Base-by-base conservation (phyloP, 2,888 invertebrate species). In the Caenorhabditis sinica region DNA sequence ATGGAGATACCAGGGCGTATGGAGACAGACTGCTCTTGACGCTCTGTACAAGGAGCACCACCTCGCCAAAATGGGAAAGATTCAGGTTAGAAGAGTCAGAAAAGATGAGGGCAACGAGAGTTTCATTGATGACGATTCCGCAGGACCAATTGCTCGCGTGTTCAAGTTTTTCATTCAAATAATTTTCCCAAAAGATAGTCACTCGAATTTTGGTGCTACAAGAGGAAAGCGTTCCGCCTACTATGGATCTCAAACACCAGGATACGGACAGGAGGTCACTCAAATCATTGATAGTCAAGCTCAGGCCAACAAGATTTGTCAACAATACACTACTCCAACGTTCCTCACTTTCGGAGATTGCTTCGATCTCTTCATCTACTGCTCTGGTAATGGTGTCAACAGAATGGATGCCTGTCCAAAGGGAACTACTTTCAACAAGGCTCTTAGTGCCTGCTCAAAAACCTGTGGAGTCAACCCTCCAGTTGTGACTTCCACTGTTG, bases 331-430 rank as follows among this genome's bases (percentile, higher is more conserved):
- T 23, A 56, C 49, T 28, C 80, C 83, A 43, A 69, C 77, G 1
- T 66, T 85, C 53, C 69, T 87, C 36, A 83, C 82, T 9, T 76
- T 87, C 17, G 89, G 89, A 51, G 53, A 82, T 17, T 89, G 89
- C 60, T 80, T 80, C 66, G 76, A 80, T 63, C 82, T 87, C 61
- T 89, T 89, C 72, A 74, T 87, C 51, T 86, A 85, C 63, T 89
- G 89, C n/a, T n/a, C n/a, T n/a, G n/a, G n/a, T n/a, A n/a, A n/a
- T n/a, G n/a, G n/a, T n/a, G n/a, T n/a, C n/a, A 84, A 85, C 61
- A 25, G 86, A 53, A 84, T 88, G 61, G 87, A 86, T 0, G 87
- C 86, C 25, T 88, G 87, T 63, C 86, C 87, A 30, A 79, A 85
- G 20, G 87, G 87, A 36, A 86, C 86, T 28, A 56, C 79, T 0